A percentile compares a stretch with the other conserved stretches of the same genome.
Evolutionary conservation across 1,140 invertebrate species (phyloP).

Genomic region (Metopolophium dirhodum): DNA sequence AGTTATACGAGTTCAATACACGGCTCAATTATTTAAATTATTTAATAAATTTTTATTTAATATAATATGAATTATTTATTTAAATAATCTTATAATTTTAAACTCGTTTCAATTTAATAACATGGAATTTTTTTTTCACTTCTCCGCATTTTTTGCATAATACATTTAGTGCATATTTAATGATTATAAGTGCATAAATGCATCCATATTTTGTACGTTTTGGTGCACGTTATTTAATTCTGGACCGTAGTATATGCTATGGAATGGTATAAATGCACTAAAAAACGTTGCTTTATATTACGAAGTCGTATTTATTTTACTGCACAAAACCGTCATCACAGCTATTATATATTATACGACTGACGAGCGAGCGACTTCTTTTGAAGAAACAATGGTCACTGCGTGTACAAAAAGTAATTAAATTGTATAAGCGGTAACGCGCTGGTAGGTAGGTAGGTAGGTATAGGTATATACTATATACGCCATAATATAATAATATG

Average conservation of each 20-base stretch:
- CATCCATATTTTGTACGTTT: neutral
- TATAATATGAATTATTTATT: neutral
- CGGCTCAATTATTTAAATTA: neutral
- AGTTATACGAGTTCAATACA: neutral
- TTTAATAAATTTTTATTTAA: neutral
- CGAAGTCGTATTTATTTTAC: neutral
- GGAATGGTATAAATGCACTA: neutral
- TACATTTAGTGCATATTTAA: neutral
- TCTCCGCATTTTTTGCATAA: neutral
- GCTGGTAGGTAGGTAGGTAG: neutral
- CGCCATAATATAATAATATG: no score
- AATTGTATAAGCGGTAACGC: neutral
- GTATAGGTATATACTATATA: no score
- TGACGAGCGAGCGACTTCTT: neutral
- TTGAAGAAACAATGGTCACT: neutral
- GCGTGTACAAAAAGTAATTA: neutral
- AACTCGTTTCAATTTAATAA: neutral
- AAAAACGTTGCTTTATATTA: neutral
- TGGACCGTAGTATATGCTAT: neutral
- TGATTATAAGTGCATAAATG: no score
- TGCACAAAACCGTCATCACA: neutral
- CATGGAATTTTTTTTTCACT: neutral
- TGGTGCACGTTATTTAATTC: neutral
- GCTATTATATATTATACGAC: no score
- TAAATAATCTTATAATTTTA: neutral